Percentiles rank a stretch among this genome's conserved stretches.
Evolutionary conservation across 2,888 invertebrate genomes (phyloP).

Genomic region (Rhabditophanes sp.): DNA sequence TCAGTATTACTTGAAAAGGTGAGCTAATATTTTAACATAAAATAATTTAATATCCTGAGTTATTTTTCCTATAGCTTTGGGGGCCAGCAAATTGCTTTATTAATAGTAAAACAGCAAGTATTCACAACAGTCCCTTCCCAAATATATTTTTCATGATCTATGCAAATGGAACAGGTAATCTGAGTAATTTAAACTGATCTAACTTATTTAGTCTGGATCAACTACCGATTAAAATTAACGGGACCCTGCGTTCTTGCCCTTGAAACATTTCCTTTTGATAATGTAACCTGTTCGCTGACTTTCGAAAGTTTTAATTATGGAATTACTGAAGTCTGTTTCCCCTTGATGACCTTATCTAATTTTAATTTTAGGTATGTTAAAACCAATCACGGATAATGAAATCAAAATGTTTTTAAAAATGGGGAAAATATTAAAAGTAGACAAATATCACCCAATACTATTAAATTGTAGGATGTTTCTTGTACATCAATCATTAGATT

Average conservation of each 20-base stretch:
- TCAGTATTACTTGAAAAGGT: slow-evolving; percentile 26
- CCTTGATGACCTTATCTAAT: too few relatives aligned
- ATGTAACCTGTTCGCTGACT: slow-evolving; percentile 41
- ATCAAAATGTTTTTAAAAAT: too few relatives aligned
- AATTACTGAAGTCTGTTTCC: too few relatives aligned
- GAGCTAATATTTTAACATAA: slow-evolving; percentile 3
- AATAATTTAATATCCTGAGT: slow-evolving; percentile 14
- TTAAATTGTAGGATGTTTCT: too few relatives aligned
- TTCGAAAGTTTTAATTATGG: slow-evolving; percentile 43
- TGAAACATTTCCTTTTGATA: slow-evolving; percentile 42
- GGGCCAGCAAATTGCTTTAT: slow-evolving; percentile 4
- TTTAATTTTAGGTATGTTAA: too few relatives aligned
- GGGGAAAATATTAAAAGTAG: too few relatives aligned
- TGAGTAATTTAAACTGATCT: slow-evolving; percentile 5
- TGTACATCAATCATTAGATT: too few relatives aligned
- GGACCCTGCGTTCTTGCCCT: slow-evolving; percentile 29
- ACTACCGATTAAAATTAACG: slow-evolving; percentile 39
- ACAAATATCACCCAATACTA: too few relatives aligned
- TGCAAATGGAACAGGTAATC: slow-evolving; percentile 39
- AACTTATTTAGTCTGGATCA: slow-evolving; percentile 36
- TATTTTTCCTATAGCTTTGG: slow-evolving; percentile 6
- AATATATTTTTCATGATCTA: slow-evolving; percentile 44
- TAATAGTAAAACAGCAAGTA: slow-evolving; percentile 35
- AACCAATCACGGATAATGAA: too few relatives aligned
- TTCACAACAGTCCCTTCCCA: slow-evolving; percentile 42